phyloP scores from a whole-genome alignment of 2,113 vertebrate genomes.

The Protobothrops mucrosquamatus region DNA sequence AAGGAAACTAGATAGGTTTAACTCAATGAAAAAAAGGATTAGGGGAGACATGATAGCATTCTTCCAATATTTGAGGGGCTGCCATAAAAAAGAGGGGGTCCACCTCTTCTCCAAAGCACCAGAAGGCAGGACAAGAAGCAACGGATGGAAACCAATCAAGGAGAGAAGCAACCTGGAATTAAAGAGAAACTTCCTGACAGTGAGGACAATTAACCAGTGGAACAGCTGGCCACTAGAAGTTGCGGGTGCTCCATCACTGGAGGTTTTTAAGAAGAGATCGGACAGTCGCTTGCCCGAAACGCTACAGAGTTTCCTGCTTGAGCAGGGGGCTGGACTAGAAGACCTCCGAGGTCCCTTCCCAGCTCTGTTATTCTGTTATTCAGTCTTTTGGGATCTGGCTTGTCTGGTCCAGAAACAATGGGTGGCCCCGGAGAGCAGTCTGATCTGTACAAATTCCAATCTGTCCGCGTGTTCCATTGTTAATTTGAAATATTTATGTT shows the following conservation, averaged over 20 bases:
- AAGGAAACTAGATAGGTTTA: background rate
- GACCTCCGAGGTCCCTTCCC: background rate
- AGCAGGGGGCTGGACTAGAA: background rate
- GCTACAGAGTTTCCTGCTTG: rapidly evolving
- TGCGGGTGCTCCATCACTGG: background rate
- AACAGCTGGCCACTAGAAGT: rapidly evolving
- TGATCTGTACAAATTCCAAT: background rate
- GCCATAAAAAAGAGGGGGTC: background rate
- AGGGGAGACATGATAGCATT: background rate
- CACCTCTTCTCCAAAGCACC: background rate
- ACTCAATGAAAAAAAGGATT: background rate
- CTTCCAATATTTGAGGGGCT: background rate
- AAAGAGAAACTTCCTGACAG: rapidly evolving
- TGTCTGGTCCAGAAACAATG: background rate
- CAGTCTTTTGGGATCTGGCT: background rate
- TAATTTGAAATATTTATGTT: background rate
- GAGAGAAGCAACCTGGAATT: background rate
- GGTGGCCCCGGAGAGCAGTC: background rate
- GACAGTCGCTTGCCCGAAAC: background rate
- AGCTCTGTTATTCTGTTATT: background rate
- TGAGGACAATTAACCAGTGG: background rate
- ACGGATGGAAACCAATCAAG: rapidly evolving
- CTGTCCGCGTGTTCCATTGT: background rate
- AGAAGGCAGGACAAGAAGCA: too few relatives aligned
- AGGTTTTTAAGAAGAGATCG: background rate